Evolutionary conservation across 2,888 invertebrate genomes (phyloP).

Genomic region (Scaptomyza caliginosa): DNA sequence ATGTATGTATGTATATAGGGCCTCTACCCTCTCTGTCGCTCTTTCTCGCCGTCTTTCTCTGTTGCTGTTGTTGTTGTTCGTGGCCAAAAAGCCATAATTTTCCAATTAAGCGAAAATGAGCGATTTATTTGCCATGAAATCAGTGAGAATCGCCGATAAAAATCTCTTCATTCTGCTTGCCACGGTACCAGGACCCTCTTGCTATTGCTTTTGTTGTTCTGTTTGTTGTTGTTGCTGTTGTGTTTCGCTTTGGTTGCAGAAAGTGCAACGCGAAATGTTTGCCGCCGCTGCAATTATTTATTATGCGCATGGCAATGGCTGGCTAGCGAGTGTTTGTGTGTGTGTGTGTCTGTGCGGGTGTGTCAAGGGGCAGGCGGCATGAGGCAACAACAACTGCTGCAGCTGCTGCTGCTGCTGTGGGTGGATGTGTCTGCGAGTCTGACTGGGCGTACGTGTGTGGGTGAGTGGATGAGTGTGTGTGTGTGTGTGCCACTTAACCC

Average conservation of each 20-base stretch:
- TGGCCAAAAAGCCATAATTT: slow-evolving; percentile 83
- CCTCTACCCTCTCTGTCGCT: not conserved
- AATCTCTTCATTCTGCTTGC: slow-evolving; percentile 82
- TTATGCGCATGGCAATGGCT: slow-evolving; percentile 69
- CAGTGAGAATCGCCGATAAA: slow-evolving; percentile 84
- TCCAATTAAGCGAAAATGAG: slow-evolving; percentile 85
- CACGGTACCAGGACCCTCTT: slow-evolving; percentile 41
- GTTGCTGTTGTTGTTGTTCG: slow-evolving; percentile 23
- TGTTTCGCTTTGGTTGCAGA: slow-evolving; percentile 71
- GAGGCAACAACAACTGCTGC: slow-evolving; percentile 39
- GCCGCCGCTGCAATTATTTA: slow-evolving; percentile 78
- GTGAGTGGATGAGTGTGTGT: slow-evolving; percentile 34
- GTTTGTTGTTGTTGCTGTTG: slow-evolving; percentile 45
- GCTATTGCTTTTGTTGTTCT: slow-evolving; percentile 31
- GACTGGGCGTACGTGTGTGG: slow-evolving; percentile 7
- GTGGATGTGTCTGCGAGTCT: slow-evolving; percentile 34
- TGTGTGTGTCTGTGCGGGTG: slow-evolving; percentile 36
- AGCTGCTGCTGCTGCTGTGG: slow-evolving; percentile 49
- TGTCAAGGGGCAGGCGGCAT: slow-evolving; percentile 36
- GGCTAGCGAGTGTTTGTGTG: slow-evolving; percentile 43
- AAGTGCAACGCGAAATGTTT: slow-evolving; percentile 76
- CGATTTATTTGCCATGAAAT: slow-evolving; percentile 85
- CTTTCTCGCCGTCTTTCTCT: not conserved
- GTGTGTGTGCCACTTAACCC: slow-evolving; percentile 71
- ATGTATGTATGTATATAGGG: not conserved